A percentile compares a stretch with the other conserved stretches of the same genome.
Conservation (phyloP, 2,113 vertebrate genomes). For the Pygoscelis antarcticus region DNA sequence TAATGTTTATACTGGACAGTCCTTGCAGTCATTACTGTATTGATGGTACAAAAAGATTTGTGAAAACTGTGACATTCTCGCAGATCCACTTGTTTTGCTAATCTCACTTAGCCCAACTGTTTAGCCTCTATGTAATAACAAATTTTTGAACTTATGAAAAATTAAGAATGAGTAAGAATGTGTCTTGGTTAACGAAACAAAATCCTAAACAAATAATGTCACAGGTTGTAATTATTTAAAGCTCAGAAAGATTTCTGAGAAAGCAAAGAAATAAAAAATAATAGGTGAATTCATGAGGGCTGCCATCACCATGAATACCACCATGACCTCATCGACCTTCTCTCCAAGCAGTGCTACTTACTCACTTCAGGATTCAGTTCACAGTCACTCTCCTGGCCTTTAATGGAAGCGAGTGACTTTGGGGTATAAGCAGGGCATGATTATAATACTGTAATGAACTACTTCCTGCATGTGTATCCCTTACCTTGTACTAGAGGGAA, state of each 20-base stretch:
- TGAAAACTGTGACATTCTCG: background rate
- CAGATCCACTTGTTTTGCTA: background rate
- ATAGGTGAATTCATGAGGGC: slow-evolving; percentile 26
- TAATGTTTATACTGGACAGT: background rate
- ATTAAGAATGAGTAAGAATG: background rate
- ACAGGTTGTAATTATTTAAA: slow-evolving; percentile 44
- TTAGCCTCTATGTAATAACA: background rate
- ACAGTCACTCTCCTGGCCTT: slow-evolving; percentile 25
- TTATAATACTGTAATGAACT: slow-evolving; percentile 69
- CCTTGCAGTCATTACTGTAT: background rate
- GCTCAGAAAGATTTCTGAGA: slow-evolving; percentile 19
- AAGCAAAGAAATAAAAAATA: slow-evolving; percentile 43
- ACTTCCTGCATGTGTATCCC: slow-evolving; percentile 20
- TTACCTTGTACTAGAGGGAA: slow-evolving; percentile 30
- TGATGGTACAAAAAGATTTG: background rate
- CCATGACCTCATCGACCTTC: slow-evolving; percentile 41
- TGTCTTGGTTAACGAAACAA: background rate
- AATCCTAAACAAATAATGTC: slow-evolving; percentile 40
- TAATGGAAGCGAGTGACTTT: slow-evolving; percentile 59
- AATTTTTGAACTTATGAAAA: slow-evolving; percentile 4
- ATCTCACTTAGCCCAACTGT: background rate
- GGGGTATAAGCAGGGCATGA: slow-evolving; percentile 55
- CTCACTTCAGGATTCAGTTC: slow-evolving; percentile 46
- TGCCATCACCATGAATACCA: slow-evolving; percentile 32
- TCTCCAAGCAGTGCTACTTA: slow-evolving; percentile 45